Evolutionary conservation across 1,140 invertebrate species (phyloP).

Genomic region (Brachionus calyciflorus): DNA sequence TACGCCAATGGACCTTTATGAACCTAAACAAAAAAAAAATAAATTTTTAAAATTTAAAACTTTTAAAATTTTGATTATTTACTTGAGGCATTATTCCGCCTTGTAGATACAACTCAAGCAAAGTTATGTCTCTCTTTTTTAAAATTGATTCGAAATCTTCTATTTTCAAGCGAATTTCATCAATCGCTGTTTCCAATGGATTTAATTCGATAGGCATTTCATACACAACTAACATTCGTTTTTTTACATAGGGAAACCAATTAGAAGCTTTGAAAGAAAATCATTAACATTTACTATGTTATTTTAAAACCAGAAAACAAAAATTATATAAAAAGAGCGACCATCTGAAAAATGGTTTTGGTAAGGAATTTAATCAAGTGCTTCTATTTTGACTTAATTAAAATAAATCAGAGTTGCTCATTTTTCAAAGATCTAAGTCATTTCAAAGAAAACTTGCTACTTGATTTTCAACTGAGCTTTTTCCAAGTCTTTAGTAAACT

Average conservation of each 20-base stretch:
- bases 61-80: not conserved
- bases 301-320: too few species aligned
- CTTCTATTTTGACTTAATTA: too few species aligned
- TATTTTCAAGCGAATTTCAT: slow-evolving; percentile 77
- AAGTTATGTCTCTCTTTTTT: slow-evolving; percentile 42
- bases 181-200: slow-evolving; percentile 87
- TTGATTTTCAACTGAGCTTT: too few species aligned
- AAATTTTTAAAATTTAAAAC: slow-evolving; percentile 30
- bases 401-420: too few species aligned
- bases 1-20: slow-evolving; percentile 77
- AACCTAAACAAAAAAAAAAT: not conserved
- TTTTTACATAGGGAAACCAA: slow-evolving; percentile 85
- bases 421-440: too few species aligned
- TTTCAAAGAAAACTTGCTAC: too few species aligned
- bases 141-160: slow-evolving; percentile 36
- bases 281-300: too few species aligned
- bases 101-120: slow-evolving; percentile 42
- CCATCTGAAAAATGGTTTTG: too few species aligned
- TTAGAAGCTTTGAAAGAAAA: slow-evolving; percentile 67
- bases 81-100: slow-evolving; percentile 45
- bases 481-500: too few species aligned
- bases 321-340: too few species aligned
- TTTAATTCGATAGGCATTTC: slow-evolving; percentile 73
- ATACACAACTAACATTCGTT: slow-evolving; percentile 75
- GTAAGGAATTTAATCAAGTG: too few species aligned